These are phyloP conservation scores for Trichogramma evanescens DNA, from an alignment of 2,888 invertebrate species.

Conservation along the genomic window DNA sequence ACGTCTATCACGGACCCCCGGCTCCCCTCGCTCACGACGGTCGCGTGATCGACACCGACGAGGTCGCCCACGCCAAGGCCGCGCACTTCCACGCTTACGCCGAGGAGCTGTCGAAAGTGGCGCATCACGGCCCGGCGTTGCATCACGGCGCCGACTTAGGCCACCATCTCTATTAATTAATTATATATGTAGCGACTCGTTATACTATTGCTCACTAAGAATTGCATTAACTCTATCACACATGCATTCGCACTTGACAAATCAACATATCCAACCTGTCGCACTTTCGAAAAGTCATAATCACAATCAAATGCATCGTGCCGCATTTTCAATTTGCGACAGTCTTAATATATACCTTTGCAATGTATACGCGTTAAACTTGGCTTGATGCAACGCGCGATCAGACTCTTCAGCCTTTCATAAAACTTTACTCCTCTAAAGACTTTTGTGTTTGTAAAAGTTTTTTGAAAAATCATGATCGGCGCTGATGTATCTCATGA, in stretches of 20 bases:
- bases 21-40: constrained; percentile 37
- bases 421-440: too few species aligned
- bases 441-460: too few species aligned
- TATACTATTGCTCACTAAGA: background rate
- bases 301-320: too few species aligned
- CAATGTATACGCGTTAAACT: too few species aligned
- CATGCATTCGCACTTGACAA: background rate
- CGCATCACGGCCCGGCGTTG: constrained; percentile 18
- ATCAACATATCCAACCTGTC: too few species aligned
- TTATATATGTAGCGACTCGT: background rate
- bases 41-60: constrained; percentile 39
- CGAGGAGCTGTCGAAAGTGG: constrained; percentile 31
- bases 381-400: too few species aligned
- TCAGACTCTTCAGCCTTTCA: too few species aligned
- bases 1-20: constrained; percentile 32
- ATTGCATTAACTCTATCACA: constrained; percentile 3
- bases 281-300: too few species aligned
- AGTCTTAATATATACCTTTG: too few species aligned
- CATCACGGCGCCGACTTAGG: constrained; percentile 6
- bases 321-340: too few species aligned
- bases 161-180: constrained; percentile 14
- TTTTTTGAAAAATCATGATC: too few species aligned
- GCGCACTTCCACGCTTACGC: constrained; percentile 35
- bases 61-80: constrained; percentile 41
- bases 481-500: too few species aligned